A percentile compares a stretch with the other conserved stretches of the same genome.
These are phyloP conservation scores for Montipora capricornis DNA, from an alignment of 64 coral and sea anemone species.

Conservation along the genomic window DNA sequence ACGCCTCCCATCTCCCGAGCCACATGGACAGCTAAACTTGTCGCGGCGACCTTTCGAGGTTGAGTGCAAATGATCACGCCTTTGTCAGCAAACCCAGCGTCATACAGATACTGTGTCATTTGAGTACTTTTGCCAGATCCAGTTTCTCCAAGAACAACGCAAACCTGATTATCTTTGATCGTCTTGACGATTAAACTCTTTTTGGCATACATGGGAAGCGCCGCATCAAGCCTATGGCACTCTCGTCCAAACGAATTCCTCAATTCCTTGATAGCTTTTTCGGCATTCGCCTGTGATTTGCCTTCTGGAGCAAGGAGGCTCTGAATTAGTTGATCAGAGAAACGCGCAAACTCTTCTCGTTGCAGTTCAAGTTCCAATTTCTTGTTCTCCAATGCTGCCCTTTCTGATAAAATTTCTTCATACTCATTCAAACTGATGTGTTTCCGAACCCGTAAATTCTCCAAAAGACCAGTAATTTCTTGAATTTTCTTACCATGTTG, in stretches of 20 bases:
- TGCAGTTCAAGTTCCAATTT: slow-evolving; percentile 64
- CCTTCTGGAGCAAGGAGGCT: background rate
- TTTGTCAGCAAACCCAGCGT: slow-evolving; percentile 68
- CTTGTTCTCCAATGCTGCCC: slow-evolving; percentile 65
- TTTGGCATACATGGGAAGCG: slow-evolving; percentile 86
- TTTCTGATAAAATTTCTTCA: slow-evolving; percentile 48
- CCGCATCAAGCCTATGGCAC: slow-evolving; percentile 50
- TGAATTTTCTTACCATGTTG: slow-evolving; percentile 35
- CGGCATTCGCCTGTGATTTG: slow-evolving; percentile 3
- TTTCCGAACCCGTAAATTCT: slow-evolving; percentile 2
- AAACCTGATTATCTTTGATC: slow-evolving; percentile 76
- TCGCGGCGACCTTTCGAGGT: slow-evolving; percentile 89
- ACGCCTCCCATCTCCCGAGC: slow-evolving; percentile 72
- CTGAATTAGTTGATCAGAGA: background rate
- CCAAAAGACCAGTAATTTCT: background rate
- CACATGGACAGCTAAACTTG: slow-evolving; percentile 72
- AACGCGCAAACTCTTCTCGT: slow-evolving; percentile 48
- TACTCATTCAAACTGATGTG: slow-evolving; percentile 41
- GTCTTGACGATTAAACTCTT: slow-evolving; percentile 67
- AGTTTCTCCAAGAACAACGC: slow-evolving; percentile 85
- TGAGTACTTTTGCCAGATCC: slow-evolving; percentile 94
- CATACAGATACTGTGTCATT: slow-evolving; percentile 82
- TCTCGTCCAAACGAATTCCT: slow-evolving; percentile 75
- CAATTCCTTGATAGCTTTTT: slow-evolving; percentile 4
- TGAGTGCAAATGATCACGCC: slow-evolving; percentile 84